Percentiles rank a stretch among this genome's conserved stretches.
Conservation (phyloP, 2,113 vertebrate genomes). For the Salvelinus alpinus region DNA sequence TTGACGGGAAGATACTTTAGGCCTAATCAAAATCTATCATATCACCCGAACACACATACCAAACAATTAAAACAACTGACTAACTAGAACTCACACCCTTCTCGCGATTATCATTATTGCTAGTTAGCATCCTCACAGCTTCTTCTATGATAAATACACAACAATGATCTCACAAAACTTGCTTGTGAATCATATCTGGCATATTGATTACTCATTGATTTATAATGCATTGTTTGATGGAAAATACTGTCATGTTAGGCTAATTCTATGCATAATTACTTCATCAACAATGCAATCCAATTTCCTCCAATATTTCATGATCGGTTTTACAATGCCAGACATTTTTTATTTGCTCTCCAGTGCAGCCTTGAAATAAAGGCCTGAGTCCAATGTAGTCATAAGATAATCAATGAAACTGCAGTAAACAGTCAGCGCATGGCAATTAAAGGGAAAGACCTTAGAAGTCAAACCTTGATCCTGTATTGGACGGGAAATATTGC, state of each 20-base stretch:
- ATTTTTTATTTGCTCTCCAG: background rate
- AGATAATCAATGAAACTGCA: constrained; percentile 29
- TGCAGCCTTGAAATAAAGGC: constrained; percentile 30
- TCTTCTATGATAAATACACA: too few relatives aligned
- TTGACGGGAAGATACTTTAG: too few relatives aligned
- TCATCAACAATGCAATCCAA: background rate
- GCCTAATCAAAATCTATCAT: too few relatives aligned
- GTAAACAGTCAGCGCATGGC: constrained; percentile 32
- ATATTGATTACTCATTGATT: constrained; percentile 3
- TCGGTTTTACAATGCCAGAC: background rate
- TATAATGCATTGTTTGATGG: constrained; percentile 11
- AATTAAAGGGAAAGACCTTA: constrained; percentile 64
- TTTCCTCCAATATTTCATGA: background rate
- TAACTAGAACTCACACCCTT: too few relatives aligned
- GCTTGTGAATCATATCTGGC: too few relatives aligned
- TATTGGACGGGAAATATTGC: constrained; percentile 68
- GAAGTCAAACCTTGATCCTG: constrained; percentile 51
- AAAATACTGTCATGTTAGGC: background rate
- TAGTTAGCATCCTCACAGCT: too few relatives aligned
- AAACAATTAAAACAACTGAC: too few relatives aligned
- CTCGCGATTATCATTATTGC: too few relatives aligned
- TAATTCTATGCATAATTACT: background rate
- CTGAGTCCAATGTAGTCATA: constrained; percentile 15
- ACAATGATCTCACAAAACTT: too few relatives aligned
- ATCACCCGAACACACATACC: too few relatives aligned